Evolutionary conservation across 2,888 invertebrate genomes (phyloP), one percentile per base, ranked within the genome.

Genomic region (Lithophane ornitopus): DNA sequence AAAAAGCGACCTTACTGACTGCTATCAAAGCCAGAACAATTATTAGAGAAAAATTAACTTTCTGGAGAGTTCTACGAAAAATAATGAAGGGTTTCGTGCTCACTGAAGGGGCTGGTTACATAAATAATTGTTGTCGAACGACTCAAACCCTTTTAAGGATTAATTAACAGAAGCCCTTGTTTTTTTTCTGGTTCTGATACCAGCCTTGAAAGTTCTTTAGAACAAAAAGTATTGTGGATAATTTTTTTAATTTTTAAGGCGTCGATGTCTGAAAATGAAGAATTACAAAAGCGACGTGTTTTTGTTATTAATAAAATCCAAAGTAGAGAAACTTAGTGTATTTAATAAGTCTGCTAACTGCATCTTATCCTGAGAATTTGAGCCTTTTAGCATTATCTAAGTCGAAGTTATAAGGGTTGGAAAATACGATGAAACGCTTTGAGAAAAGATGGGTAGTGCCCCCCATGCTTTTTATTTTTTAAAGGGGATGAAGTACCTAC

Each of bases 11-110:
- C 74, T 67, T 62, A 68, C 59, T 28, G 68, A 81, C 61, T 73
- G 67, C 49, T 76, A 81, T 70, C 74, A 85, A 84, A 89, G 84
- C 70, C 80, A 81, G 85, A 89, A 89, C 86, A 91, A 90, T 89
- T 89, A 90, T 88, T 86, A 84, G 85, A 78, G 83, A 88, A 89
- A 89, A 91, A 90, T 85, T 87, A 85, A 90, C 89, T 89, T 90
- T 85, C 75, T 49, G 70, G 78, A 78, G 76, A 87, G 86, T 89
- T 90, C 71, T 56, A 54, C 28, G 72, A 81, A 87, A 89, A 90
- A 87, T 90, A 89, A 90, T 89, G 82, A 89, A 89, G 84, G 88
- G 88, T 84, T 85, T 77, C 70, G 66, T 71, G 52, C 58, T 19
- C 66, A 46, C 39, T 54, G 68, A 61, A 68, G 65, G 76, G 72